Base-by-base conservation (phyloP, 1,140 invertebrate genomes). In the Aphidius ervi region DNA sequence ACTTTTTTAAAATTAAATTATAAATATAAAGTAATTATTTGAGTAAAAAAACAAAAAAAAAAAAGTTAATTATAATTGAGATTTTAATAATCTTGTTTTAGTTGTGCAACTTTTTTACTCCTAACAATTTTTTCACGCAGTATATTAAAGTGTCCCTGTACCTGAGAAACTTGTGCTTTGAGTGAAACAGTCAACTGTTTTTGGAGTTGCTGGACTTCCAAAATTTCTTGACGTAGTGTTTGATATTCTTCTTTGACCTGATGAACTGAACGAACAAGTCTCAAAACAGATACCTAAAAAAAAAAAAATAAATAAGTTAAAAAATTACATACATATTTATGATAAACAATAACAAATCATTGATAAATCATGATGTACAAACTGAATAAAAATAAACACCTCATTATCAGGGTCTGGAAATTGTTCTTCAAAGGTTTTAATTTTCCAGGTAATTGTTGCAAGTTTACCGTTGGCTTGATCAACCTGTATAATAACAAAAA, bases 171-270 rank as follows among this genome's bases (percentile, higher is more conserved):
- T 62, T 81, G 77, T 53, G 71, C 69, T 66, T 74, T 75, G 55
- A 84, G 75, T 9, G 82, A 82, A 67, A 78, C 81, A 42, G 82
- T 81, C 59, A 84, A 73, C 72, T 85, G 82, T 65, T 82, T 83
- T 64, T 85, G 83, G 53, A 85, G 67, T 63, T 84, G 82, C 56
- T 84, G 83, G 64, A 84, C 78, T 62, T 85, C 83, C 46, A 78
- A 73, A 62, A 85, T 82, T 69, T 85, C 83, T 73, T 83, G 80
- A 52, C 82, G 80, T 48, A 85, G 70, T 23, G 80, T 81, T 66
- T 83, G 80, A 67, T 84, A 84, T 67, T 85, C 83, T 68, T 83
- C 79, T 69, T 76, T 82, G 23, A 85, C 82, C 71, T 84, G 82
- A 50, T 81, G 82, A 63, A 85, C 82, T 46, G 82, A 82, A 63